Conservation (phyloP, 37 sponge, comb jelly and placozoan genomes). For the Aplysina aerophoba region DNA sequence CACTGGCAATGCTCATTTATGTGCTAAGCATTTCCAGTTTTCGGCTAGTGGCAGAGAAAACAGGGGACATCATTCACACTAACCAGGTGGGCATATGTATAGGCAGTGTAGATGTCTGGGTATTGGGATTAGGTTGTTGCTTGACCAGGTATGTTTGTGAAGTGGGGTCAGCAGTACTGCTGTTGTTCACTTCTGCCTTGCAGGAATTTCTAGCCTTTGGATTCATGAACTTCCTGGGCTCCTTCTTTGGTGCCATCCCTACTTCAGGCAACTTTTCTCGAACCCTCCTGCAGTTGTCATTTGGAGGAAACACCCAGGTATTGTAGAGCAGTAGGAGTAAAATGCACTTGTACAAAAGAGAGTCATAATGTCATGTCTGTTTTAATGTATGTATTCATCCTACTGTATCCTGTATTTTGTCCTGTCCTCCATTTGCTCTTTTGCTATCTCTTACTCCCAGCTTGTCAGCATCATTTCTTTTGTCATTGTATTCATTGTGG, state of each 20-base stretch:
- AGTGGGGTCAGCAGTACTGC: no score
- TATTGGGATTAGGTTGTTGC: no score
- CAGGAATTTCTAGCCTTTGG: constrained; percentile 16
- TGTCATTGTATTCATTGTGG: constrained; percentile 61
- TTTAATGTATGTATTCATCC: no score
- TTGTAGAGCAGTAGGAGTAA: neutral
- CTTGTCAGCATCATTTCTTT: constrained; percentile 71
- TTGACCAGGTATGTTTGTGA: no score
- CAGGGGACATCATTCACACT: constrained; percentile 8
- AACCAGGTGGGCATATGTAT: neutral
- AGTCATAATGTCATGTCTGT: no score
- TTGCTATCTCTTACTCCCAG: neutral
- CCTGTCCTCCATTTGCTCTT: no score
- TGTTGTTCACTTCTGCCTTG: neutral
- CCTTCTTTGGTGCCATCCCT: constrained; percentile 7
- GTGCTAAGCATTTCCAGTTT: neutral
- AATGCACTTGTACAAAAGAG: no score
- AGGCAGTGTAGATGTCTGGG: no score
- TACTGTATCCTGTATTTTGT: no score
- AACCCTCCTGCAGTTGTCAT: neutral
- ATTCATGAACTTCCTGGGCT: neutral
- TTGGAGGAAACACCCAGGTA: constrained; percentile 21
- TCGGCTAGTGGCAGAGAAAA: neutral
- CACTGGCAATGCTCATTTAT: constrained; percentile 7
- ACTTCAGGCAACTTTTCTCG: constrained; percentile 11